Conservation (phyloP, 1,140 invertebrate species). For the Drosophila arizonae region DNA sequence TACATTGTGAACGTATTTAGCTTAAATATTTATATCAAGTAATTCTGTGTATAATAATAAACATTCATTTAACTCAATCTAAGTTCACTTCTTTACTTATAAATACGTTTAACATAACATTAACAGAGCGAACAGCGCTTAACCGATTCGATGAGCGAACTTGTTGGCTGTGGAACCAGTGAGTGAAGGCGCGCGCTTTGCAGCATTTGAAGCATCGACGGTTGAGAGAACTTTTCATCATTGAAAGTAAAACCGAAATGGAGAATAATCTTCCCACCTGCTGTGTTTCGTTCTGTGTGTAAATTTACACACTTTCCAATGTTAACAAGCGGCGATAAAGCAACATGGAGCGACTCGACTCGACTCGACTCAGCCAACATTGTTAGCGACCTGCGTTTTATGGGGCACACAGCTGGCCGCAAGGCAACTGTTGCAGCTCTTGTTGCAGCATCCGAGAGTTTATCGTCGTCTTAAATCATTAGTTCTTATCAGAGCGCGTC, state of each 20-base stretch:
- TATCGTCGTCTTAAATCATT: constrained; percentile 61
- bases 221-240: constrained; percentile 32
- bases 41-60: no score
- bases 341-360: constrained; percentile 34
- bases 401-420: constrained; percentile 33
- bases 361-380: constrained; percentile 31
- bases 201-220: constrained; percentile 13
- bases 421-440: constrained; percentile 38
- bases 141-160: constrained; percentile 23
- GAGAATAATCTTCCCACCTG: constrained; percentile 40
- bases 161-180: constrained; percentile 27
- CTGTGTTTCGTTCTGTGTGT: constrained; percentile 49
- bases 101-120: background rate
- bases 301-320: constrained; percentile 73
- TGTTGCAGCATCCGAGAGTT: constrained; percentile 50
- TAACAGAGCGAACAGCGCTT: constrained; percentile 27
- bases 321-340: constrained; percentile 75
- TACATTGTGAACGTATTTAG: no score
- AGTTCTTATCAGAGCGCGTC: constrained; percentile 52
- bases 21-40: no score
- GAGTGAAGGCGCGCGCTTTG: background rate
- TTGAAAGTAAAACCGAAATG: constrained; percentile 66
- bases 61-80: no score
- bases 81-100: no score
- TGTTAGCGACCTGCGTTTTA: constrained; percentile 30